Conservation (phyloP, 1,140 invertebrate genomes). For the Drosophila kikkawai region DNA sequence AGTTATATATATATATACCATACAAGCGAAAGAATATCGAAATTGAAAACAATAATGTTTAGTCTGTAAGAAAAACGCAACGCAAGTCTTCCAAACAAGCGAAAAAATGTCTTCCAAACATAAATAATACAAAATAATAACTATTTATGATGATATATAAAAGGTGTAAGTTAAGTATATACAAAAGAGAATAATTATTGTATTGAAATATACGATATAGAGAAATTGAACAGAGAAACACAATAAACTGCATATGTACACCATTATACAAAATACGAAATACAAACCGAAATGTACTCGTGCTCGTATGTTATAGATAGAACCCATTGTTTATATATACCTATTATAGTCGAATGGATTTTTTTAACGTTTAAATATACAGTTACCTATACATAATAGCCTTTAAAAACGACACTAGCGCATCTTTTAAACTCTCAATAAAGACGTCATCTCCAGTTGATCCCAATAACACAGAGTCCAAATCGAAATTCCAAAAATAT, state of each 20-base stretch:
- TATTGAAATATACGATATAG: slow-evolving; percentile 56
- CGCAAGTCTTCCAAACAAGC: slow-evolving; percentile 83
- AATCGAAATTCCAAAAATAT: slow-evolving; percentile 28
- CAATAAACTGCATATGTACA: slow-evolving; percentile 60
- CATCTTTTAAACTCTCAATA: slow-evolving; percentile 78
- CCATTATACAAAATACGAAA: slow-evolving; percentile 54
- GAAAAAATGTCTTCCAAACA: slow-evolving; percentile 81
- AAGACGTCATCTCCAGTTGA: slow-evolving; percentile 79
- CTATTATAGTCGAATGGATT: slow-evolving; percentile 67
- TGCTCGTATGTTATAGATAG: slow-evolving; percentile 70
- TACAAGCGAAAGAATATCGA: slow-evolving; percentile 16
- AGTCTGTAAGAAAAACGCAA: slow-evolving; percentile 69
- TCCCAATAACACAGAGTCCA: slow-evolving; percentile 9
- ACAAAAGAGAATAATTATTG: slow-evolving; percentile 61
- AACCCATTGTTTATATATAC: slow-evolving; percentile 73
- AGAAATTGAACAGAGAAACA: slow-evolving; percentile 42
- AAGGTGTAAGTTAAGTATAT: slow-evolving; percentile 30
- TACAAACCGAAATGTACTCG: slow-evolving; percentile 35
- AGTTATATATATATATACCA: neutral
- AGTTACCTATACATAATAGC: slow-evolving; percentile 78
- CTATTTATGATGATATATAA: slow-evolving; percentile 23
- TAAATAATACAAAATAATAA: slow-evolving; percentile 26
- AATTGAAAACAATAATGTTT: slow-evolving; percentile 57
- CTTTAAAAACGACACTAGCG: slow-evolving; percentile 76
- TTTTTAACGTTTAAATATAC: slow-evolving; percentile 78